Evolutionary conservation across 2,797 vertebrate species (phyloP).

Genomic region (Microctenopoma steveboyesi): DNA sequence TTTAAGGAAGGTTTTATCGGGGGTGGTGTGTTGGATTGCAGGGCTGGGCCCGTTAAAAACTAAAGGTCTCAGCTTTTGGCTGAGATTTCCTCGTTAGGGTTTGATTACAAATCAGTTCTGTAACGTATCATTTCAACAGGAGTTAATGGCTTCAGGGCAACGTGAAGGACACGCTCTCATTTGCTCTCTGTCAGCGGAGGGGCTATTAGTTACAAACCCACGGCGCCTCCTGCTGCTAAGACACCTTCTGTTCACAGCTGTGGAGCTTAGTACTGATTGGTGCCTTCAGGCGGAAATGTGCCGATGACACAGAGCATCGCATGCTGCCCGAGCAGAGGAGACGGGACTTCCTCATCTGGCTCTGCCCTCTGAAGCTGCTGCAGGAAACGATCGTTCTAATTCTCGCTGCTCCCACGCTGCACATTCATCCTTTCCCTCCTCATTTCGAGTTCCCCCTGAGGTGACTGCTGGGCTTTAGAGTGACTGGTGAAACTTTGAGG

Average conservation of each 20-base stretch:
- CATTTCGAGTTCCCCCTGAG: conserved; percentile 12
- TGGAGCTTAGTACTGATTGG: not conserved
- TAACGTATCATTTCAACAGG: not conserved
- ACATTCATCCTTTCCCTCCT: conserved; percentile 15
- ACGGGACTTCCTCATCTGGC: conserved; percentile 6
- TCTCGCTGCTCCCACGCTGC: conserved; percentile 10
- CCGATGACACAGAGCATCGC: conserved; percentile 9
- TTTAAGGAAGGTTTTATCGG: too few species aligned
- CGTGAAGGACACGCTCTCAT: not conserved
- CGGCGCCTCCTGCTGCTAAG: too few species aligned
- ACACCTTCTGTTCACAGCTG: not conserved
- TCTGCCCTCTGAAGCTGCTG: conserved; percentile 35
- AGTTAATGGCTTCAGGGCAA: not conserved
- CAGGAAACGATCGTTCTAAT: conserved; percentile 56
- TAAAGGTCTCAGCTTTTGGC: not conserved
- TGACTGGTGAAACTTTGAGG: conserved; percentile 9
- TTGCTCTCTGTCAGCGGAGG: not conserved
- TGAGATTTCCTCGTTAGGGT: not conserved
- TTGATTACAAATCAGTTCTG: not conserved
- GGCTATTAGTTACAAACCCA: not conserved
- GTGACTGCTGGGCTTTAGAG: conserved; percentile 44
- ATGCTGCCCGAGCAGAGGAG: conserved; percentile 12
- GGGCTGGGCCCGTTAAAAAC: not conserved
- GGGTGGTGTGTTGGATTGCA: too few species aligned
- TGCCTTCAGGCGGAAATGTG: conserved; percentile 1